A percentile compares a stretch with the other conserved stretches of the same genome.
Evolutionary conservation across 2,113 vertebrate genomes (phyloP).

Genomic region (Eulemur rufifrons): DNA sequence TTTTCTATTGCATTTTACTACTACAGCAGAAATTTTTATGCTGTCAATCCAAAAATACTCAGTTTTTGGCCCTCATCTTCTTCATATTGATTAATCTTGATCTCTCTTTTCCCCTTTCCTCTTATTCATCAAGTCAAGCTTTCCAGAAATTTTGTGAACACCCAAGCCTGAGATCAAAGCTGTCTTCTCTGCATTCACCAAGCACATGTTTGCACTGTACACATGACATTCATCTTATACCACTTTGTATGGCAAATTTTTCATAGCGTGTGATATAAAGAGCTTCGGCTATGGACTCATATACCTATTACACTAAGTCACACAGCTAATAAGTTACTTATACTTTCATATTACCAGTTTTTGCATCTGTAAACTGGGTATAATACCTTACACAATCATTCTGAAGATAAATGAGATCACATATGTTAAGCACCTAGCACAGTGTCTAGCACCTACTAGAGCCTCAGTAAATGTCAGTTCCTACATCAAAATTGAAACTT

Average conservation of each 20-base stretch:
- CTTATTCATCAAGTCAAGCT: background rate
- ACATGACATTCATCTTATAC: background rate
- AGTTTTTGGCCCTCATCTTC: background rate
- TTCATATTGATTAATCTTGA: background rate
- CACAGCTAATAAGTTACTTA: background rate
- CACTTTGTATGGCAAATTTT: background rate
- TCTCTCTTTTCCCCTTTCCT: background rate
- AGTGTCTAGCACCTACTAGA: background rate
- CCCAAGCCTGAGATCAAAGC: background rate
- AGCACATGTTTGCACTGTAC: background rate
- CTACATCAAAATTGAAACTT: background rate
- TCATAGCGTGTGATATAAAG: background rate
- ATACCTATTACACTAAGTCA: background rate
- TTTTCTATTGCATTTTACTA: background rate
- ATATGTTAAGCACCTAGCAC: background rate
- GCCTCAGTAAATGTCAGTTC: background rate
- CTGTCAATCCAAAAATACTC: constrained; percentile 28
- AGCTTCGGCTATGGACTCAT: background rate
- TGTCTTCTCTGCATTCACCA: background rate
- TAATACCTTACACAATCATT: background rate
- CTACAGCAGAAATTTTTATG: background rate
- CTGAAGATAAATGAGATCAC: constrained; percentile 29
- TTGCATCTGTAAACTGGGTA: background rate
- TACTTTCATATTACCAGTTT: background rate
- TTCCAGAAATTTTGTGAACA: constrained; percentile 14